Evolutionary conservation across 2,113 vertebrate genomes (phyloP).

Genomic region (Chlorodrepanis virens): DNA sequence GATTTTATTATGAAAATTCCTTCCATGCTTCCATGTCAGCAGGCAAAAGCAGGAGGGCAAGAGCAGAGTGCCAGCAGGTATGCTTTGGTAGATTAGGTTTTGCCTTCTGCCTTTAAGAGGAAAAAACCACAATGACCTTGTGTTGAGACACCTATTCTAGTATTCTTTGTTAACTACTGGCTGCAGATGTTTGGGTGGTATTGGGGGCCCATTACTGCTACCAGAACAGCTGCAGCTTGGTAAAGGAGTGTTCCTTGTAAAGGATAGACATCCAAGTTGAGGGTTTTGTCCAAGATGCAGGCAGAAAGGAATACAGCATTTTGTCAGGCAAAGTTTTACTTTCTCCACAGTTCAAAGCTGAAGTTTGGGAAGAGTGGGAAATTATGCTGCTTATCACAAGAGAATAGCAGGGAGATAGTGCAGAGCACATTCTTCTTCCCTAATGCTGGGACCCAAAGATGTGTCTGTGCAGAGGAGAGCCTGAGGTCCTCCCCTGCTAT

Average conservation of each 20-base stretch:
- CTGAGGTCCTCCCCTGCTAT: rapidly evolving
- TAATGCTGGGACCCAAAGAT: neutral
- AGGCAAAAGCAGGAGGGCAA: neutral
- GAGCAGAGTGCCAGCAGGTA: neutral
- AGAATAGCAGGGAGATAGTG: neutral
- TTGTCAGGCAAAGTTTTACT: neutral
- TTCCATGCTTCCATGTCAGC: neutral
- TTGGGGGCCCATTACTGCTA: neutral
- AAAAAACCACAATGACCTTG: neutral
- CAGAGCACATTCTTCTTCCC: neutral
- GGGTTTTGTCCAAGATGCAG: neutral
- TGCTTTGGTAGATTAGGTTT: neutral
- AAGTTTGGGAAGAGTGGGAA: neutral
- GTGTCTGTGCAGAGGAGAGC: neutral
- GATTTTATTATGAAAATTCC: neutral
- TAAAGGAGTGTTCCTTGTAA: neutral
- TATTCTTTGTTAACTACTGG: neutral
- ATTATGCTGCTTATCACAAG: neutral
- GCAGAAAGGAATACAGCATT: neutral
- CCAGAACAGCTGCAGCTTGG: neutral
- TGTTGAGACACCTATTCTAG: neutral
- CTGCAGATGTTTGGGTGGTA: neutral
- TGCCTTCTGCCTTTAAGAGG: neutral
- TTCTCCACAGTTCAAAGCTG: neutral
- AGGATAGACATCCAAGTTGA: neutral